Evolutionary conservation across 1,140 invertebrate genomes (phyloP), one percentile per base, ranked within the genome.

Genomic region (Neocloeon triangulifer): DNA sequence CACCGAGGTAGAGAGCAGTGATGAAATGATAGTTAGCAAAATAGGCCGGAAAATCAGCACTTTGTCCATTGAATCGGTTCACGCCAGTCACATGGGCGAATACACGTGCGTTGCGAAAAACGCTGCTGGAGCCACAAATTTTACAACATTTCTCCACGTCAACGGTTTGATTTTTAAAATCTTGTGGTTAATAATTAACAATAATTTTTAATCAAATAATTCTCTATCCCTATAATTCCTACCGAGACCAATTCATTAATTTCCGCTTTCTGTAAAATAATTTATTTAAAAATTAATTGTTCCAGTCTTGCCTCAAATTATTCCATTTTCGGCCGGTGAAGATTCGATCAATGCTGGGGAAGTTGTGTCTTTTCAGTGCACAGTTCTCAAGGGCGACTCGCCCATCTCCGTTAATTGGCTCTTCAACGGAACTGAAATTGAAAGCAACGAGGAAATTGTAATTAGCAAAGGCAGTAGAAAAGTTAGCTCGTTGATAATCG

Each of bases 341-440:
- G 66, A 72, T 36, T 62, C 67, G 6, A 61, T 73, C 32, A 69
- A 72, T 46, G 73, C 67, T 36, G 76, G 73, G 32, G 71, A 78
- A 48, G 64, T 67, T 42, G 66, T 71, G 26, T 69, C 69, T 42
- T 57, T 71, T 3, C 62, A 61, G 36, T 73, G 69, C 45, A 66
- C 67, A 29, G 71, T 72, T 17, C 73, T 62, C 13, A 73, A 61
- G 53, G 75, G 62, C 49, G 70, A 70, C 55, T 62, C 55, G 25
- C 66, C 69, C 5, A 55, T 74, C 37, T 72, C 72, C 44, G 72
- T 74, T 6, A 49, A 46, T n/a, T 75, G 70, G 70, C 50, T 56
- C 20, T 65, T 69, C 34, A 51, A 53, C 33, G 43, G 39, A 9
- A 22, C n/a, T n/a, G n/a, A n/a, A n/a, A n/a, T n/a, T n/a, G n/a